phyloP scores from a whole-genome alignment of 2,113 vertebrate genomes.

The Rhinoderma darwinii region DNA sequence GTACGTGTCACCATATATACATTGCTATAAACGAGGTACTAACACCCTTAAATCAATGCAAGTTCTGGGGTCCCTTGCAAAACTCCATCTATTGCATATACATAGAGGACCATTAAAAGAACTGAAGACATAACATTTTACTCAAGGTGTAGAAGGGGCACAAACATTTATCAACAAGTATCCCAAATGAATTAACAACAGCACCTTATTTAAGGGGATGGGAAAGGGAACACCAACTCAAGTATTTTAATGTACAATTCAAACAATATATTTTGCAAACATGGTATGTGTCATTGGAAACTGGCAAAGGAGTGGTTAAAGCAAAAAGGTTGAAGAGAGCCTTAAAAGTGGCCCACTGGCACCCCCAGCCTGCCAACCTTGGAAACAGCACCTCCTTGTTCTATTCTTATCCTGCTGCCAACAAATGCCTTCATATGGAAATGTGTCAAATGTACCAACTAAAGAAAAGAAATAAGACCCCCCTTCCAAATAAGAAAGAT shows the following conservation, averaged over 20 bases:
- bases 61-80: not conserved
- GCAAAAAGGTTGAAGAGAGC: not conserved
- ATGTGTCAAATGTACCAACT: conserved; percentile 59
- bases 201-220: no score
- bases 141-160: no score
- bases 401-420: conserved; percentile 57
- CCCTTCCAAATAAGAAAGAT: not conserved
- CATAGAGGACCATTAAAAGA: not conserved
- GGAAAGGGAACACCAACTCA: no score
- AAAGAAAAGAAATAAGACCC: not conserved
- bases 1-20: not conserved
- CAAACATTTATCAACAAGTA: not conserved
- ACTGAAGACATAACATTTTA: not conserved
- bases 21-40: not conserved
- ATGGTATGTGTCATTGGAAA: not conserved
- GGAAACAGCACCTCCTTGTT: conserved; percentile 61
- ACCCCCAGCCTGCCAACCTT: conserved; percentile 69
- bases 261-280: not conserved
- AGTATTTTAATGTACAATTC: not conserved
- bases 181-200: not conserved
- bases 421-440: conserved; percentile 67
- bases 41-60: not conserved
- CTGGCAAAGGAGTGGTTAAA: conserved; percentile 38
- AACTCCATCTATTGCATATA: not conserved
- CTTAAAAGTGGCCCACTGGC: conserved; percentile 66